Evolutionary conservation across 2,888 invertebrate species (phyloP).

Genomic region (Tipula helvola): DNA sequence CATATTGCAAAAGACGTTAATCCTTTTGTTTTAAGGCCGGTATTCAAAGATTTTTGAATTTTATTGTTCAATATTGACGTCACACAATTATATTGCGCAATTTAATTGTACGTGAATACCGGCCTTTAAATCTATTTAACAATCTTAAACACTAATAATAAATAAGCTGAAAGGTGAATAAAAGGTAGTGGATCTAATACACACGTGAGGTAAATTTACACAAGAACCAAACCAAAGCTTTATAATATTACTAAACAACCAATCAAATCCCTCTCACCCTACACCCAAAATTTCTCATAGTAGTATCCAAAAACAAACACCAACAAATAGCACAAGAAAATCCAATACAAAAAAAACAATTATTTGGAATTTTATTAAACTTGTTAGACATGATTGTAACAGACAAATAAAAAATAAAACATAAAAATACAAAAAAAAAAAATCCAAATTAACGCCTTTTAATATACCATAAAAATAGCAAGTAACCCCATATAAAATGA

Average conservation of each 20-base stretch:
- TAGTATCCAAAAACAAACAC: background rate
- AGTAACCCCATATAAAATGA: background rate
- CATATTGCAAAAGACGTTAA: background rate
- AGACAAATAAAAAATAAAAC: background rate
- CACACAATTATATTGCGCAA: no score
- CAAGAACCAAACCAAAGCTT: background rate
- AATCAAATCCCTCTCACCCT: background rate
- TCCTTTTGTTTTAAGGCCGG: background rate
- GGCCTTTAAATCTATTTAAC: background rate
- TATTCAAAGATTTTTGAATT: no score
- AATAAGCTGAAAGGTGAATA: background rate
- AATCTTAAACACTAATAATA: background rate
- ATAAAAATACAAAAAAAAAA: background rate
- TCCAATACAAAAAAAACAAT: background rate
- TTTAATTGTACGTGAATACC: no score
- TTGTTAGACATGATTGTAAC: background rate
- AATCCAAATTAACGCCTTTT: background rate
- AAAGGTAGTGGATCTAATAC: background rate
- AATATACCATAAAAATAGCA: background rate
- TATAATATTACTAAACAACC: background rate
- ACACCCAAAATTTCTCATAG: background rate
- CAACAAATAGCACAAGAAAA: background rate
- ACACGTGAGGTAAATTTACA: background rate
- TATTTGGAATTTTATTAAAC: background rate
- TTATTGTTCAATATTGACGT: no score